phyloP scores from a whole-genome alignment of 2,113 vertebrate genomes.

The cattle (Bos taurus) region ARS-UCD2.0 NC_037333.1:12835001-12835500 shows the following conservation, averaged over 20 bases:
- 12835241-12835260: not conserved
- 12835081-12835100: not conserved
- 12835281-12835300: not conserved
- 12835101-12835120: not conserved
- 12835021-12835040: not conserved
- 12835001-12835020: not conserved
- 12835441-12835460: not conserved
- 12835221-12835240: not conserved
- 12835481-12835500: not conserved
- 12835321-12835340: not conserved
- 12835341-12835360: not conserved
- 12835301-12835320: not conserved
- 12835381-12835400: not conserved
- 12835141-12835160: not conserved
- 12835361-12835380: not conserved
- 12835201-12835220: not conserved
- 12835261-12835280: not conserved
- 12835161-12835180: not conserved
- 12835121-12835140: not conserved
- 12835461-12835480: not conserved
- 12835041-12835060: not conserved
- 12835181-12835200: not conserved
- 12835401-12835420: not conserved
- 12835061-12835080: not conserved
- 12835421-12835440: not conserved